phyloP scores from a whole-genome alignment of 2,888 invertebrate species.

The Opisthograptis luteolata region DNA sequence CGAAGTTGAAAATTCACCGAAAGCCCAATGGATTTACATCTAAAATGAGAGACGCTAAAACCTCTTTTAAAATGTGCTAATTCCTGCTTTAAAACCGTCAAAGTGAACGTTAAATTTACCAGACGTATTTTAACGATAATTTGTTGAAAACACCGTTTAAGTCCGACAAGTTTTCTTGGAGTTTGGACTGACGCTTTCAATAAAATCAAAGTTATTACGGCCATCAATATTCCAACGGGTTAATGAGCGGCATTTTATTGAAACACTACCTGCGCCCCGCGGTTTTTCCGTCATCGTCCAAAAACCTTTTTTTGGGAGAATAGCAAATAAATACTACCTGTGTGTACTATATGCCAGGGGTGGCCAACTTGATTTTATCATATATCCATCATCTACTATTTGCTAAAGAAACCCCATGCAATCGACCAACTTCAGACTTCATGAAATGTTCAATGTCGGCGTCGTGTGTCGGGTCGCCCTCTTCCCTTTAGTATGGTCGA shows the following conservation, averaged over 20 bases:
- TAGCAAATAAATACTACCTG: too few relatives aligned
- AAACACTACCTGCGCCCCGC: too few relatives aligned
- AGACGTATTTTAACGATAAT: conserved; percentile 32
- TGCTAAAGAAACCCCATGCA: too few relatives aligned
- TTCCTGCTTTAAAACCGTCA: conserved; percentile 55
- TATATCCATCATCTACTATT: too few relatives aligned
- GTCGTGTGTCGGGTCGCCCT: too few relatives aligned
- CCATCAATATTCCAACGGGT: conserved; percentile 26
- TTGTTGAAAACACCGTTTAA: conserved; percentile 35
- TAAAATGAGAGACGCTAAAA: conserved; percentile 63
- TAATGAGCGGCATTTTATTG: conserved; percentile 20
- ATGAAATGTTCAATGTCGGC: too few relatives aligned
- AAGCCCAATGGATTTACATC: conserved; percentile 68
- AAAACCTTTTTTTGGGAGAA: too few relatives aligned
- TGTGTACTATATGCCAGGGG: too few relatives aligned
- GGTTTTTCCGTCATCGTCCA: too few relatives aligned
- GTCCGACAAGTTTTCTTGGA: conserved; percentile 22
- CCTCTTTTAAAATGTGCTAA: conserved; percentile 66
- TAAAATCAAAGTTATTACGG: conserved; percentile 33
- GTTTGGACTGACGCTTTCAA: conserved; percentile 30
- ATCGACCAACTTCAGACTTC: too few relatives aligned
- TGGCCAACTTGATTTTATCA: too few relatives aligned
- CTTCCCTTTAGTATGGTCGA: too few relatives aligned
- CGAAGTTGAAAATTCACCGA: conserved; percentile 38
- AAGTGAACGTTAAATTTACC: conserved; percentile 39